Evolutionary conservation across 1,140 invertebrate species (phyloP).

Genomic region (Patella vulgata): DNA sequence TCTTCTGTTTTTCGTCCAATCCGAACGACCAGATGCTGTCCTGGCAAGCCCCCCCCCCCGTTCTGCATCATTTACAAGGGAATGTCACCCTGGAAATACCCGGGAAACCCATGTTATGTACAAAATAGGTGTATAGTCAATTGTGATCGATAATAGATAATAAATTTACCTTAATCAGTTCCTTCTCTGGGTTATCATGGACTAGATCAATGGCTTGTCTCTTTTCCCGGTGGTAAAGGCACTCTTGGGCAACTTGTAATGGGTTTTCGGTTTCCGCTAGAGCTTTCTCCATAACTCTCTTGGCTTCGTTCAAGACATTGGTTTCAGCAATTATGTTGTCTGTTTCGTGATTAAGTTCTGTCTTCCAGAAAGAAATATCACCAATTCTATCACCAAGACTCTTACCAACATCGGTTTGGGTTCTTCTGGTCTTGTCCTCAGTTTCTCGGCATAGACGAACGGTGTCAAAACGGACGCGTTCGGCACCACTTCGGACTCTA

Average conservation of each 20-base stretch:
- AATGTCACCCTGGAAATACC: no score
- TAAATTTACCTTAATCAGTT: constrained; percentile 73
- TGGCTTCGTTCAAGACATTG: constrained; percentile 78
- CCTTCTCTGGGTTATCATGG: constrained; percentile 84
- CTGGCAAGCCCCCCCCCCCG: no score
- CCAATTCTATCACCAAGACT: constrained; percentile 83
- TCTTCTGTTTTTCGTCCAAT: no score
- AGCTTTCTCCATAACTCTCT: constrained; percentile 82
- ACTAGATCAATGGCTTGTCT: constrained; percentile 81
- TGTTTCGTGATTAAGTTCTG: constrained; percentile 82
- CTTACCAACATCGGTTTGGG: constrained; percentile 62
- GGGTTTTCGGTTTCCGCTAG: constrained; percentile 88
- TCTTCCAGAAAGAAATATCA: constrained; percentile 94
- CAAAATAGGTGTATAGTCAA: no score
- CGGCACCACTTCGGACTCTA: constrained; percentile 56
- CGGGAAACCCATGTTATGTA: no score
- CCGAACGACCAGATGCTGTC: no score
- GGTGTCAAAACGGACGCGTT: constrained; percentile 59
- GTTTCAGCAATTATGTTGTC: constrained; percentile 85
- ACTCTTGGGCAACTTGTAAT: constrained; percentile 90
- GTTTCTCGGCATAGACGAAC: constrained; percentile 59
- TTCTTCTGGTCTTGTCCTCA: constrained; percentile 63
- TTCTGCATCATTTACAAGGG: no score
- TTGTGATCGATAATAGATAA: no score
- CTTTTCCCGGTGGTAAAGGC: constrained; percentile 88